A percentile compares a stretch with the other conserved stretches of the same genome.
These are phyloP conservation scores for Silurus meridionalis DNA, from an alignment of 2,113 vertebrate genomes.

Conservation along the genomic window DNA sequence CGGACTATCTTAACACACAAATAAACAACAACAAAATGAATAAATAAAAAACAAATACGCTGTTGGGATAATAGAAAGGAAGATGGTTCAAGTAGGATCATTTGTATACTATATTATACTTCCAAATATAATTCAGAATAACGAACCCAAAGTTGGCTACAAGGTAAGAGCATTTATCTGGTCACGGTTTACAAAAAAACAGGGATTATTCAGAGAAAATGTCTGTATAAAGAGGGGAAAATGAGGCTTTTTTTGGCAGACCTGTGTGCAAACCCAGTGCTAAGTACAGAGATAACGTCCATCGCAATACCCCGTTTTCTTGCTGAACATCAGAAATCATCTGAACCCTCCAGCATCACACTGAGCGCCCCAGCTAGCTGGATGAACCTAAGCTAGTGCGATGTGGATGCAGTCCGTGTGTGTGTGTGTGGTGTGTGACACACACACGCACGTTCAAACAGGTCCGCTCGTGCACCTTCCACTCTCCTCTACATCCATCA, in stretches of 20 bases:
- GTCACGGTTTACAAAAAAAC: neutral
- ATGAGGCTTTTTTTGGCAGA: neutral
- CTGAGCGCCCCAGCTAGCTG: neutral
- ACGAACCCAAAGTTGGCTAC: neutral
- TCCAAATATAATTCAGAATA: too few relatives aligned
- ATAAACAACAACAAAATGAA: neutral
- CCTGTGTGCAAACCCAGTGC: neutral
- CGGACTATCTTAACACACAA: neutral
- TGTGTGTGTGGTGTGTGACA: neutral
- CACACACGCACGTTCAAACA: conserved; percentile 48
- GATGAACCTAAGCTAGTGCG: neutral
- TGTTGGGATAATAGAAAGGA: neutral
- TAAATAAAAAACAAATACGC: too few relatives aligned
- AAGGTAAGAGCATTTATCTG: neutral
- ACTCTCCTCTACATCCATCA: neutral
- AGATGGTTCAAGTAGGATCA: neutral
- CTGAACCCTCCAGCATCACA: neutral
- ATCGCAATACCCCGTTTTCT: neutral
- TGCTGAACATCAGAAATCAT: neutral
- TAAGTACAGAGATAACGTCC: neutral
- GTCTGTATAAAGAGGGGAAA: neutral
- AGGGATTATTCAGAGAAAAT: neutral
- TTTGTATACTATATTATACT: too few relatives aligned
- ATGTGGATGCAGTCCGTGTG: conserved; percentile 8
- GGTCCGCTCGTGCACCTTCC: conserved; percentile 49